phyloP scores from a whole-genome alignment of 2,888 invertebrate species.

The Labia minor region DNA sequence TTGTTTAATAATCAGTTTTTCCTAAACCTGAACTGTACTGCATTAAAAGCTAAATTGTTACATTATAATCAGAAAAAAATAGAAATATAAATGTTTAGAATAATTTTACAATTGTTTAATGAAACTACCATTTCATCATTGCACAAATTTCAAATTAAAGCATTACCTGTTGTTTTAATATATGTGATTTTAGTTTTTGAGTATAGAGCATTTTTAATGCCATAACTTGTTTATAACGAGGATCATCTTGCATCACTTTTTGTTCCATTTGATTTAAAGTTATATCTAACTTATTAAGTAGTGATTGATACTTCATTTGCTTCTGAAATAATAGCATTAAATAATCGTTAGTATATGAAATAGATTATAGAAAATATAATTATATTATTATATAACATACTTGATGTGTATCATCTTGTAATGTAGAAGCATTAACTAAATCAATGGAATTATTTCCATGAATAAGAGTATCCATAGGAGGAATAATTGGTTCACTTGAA shows the following conservation, averaged over 20 bases:
- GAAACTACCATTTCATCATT: too few relatives aligned
- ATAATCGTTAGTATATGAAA: not conserved
- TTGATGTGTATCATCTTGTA: not conserved
- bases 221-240: constrained; percentile 38
- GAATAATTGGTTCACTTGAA: not conserved
- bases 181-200: not conserved
- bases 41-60: too few relatives aligned
- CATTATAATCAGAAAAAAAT: too few relatives aligned
- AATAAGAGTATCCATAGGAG: not conserved
- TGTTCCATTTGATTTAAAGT: constrained; percentile 36
- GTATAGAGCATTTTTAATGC: not conserved
- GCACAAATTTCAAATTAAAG: too few relatives aligned
- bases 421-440: not conserved
- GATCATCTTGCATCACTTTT: constrained; percentile 40
- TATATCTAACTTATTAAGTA: not conserved
- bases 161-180: not conserved
- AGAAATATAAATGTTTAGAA: too few relatives aligned
- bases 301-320: not conserved
- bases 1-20: too few relatives aligned
- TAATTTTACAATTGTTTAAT: too few relatives aligned
- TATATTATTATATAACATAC: not conserved
- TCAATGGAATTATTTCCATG: not conserved
- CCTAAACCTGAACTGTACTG: too few relatives aligned
- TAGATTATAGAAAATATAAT: not conserved
- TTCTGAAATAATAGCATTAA: not conserved